Evolutionary conservation across 2,113 vertebrate species (phyloP).

Genomic region (Rhegmatorhina hoffmannsi): DNA sequence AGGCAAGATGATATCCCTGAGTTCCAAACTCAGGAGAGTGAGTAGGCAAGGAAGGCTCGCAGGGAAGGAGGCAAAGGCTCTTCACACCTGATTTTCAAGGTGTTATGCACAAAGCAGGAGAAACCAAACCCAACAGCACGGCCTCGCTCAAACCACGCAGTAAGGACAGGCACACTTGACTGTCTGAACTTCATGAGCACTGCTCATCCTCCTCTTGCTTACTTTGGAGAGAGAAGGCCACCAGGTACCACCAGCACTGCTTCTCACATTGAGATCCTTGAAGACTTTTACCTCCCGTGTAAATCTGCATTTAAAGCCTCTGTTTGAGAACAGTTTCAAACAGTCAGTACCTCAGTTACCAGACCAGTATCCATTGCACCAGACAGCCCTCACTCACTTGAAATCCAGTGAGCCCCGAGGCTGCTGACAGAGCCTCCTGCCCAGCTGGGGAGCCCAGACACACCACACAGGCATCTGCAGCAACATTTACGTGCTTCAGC

Average conservation of each 20-base stretch:
- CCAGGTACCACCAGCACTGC: neutral
- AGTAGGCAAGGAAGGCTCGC: neutral
- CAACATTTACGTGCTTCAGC: neutral
- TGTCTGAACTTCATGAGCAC: neutral
- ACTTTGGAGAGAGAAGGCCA: neutral
- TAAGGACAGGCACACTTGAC: neutral
- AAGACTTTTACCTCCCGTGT: neutral
- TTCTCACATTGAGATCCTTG: neutral
- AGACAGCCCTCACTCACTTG: neutral
- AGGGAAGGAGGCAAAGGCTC: neutral
- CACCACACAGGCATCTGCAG: neutral
- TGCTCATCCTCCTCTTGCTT: neutral
- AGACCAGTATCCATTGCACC: neutral
- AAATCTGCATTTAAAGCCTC: neutral
- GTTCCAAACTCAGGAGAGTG: neutral
- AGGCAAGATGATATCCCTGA: neutral
- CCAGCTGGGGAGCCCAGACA: neutral
- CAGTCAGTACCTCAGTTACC: neutral
- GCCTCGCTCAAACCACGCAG: neutral
- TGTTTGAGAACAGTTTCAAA: neutral
- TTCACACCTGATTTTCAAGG: neutral
- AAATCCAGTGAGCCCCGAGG: neutral
- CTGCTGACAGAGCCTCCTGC: neutral
- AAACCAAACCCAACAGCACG: neutral
- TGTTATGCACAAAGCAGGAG: neutral